These are phyloP conservation scores for Plectus sambesii DNA, from an alignment of 1,140 invertebrate genomes.

Conservation along the genomic window DNA sequence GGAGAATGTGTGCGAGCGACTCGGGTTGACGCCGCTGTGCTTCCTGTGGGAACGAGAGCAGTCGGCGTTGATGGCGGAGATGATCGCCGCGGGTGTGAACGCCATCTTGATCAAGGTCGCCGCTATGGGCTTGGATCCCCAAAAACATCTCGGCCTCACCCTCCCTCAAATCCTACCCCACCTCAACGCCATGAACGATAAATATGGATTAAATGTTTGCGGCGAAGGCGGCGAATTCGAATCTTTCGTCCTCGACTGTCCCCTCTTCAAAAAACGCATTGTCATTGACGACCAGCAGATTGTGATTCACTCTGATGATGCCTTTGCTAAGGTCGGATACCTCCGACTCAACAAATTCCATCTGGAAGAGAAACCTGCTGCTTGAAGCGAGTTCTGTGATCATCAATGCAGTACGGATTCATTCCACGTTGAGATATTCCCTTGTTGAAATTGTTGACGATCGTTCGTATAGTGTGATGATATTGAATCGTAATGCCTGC, in stretches of 20 bases:
- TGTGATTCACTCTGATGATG: conserved; percentile 74
- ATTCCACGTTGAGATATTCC: too few species aligned
- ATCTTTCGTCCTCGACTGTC: conserved; percentile 91
- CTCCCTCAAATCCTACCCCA: conserved; percentile 71
- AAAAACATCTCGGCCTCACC: conserved; percentile 72
- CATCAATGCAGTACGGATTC: too few species aligned
- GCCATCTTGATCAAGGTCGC: conserved; percentile 83
- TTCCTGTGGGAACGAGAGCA: conserved; percentile 91
- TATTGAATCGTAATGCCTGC: too few species aligned
- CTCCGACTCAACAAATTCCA: conserved; percentile 71
- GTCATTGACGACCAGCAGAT: conserved; percentile 74
- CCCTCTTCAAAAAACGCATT: conserved; percentile 77
- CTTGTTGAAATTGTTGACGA: too few species aligned
- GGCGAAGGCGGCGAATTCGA: conserved; percentile 99
- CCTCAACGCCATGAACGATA: conserved; percentile 55
- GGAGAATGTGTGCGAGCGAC: conserved; percentile 88
- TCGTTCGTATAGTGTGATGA: too few species aligned
- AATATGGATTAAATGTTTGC: conserved; percentile 91
- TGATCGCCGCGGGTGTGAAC: conserved; percentile 80
- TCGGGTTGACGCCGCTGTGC: conserved; percentile 72
- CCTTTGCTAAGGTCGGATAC: conserved; percentile 81
- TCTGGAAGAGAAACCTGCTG: conserved; percentile 47
- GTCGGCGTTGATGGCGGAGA: conserved; percentile 82
- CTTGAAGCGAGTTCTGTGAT: too few species aligned
- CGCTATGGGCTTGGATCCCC: conserved; percentile 58